These are phyloP conservation scores for Ptychoptera contaminata DNA, from an alignment of 2,888 invertebrate species.

Conservation along the genomic window DNA sequence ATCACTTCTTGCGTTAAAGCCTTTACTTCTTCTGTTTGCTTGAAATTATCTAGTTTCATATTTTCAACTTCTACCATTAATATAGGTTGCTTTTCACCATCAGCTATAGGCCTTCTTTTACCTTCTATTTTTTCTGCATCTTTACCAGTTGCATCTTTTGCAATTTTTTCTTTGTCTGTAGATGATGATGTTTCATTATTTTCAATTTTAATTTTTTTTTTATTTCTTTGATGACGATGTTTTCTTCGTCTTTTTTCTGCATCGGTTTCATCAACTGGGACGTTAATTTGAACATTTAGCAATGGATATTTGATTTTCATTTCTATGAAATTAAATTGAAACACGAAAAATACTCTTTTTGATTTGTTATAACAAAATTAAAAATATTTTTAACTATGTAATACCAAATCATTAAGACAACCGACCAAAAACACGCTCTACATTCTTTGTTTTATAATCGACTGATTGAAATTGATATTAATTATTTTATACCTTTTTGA, in stretches of 20 bases:
- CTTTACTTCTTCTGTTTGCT: conserved; percentile 89
- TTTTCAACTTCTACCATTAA: conserved; percentile 94
- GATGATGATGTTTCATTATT: neutral
- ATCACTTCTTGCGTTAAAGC: conserved; percentile 93
- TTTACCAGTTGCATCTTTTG: conserved; percentile 3
- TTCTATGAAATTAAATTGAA: conserved; percentile 26
- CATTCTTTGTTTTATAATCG: neutral
- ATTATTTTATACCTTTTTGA: conserved; percentile 10
- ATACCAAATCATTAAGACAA: neutral
- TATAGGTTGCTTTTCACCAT: conserved; percentile 34
- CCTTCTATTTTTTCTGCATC: conserved; percentile 13
- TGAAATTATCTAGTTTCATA: conserved; percentile 71
- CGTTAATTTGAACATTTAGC: conserved; percentile 68
- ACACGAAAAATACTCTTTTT: neutral
- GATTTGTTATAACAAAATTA: neutral
- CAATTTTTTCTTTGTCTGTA: conserved; percentile 3
- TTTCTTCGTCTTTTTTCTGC: conserved; percentile 35
- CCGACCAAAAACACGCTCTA: neutral
- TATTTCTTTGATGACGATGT: conserved; percentile 11
- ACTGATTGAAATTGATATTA: neutral
- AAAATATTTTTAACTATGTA: neutral
- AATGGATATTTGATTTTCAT: conserved; percentile 71
- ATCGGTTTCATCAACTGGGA: conserved; percentile 59
- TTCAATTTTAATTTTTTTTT: neutral
- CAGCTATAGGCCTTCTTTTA: conserved; percentile 12